A percentile compares a stretch with the other conserved stretches of the same genome.
These are phyloP conservation scores for Mirounga angustirostris DNA, from an alignment of 2,113 vertebrate species.

Conservation along the genomic window DNA sequence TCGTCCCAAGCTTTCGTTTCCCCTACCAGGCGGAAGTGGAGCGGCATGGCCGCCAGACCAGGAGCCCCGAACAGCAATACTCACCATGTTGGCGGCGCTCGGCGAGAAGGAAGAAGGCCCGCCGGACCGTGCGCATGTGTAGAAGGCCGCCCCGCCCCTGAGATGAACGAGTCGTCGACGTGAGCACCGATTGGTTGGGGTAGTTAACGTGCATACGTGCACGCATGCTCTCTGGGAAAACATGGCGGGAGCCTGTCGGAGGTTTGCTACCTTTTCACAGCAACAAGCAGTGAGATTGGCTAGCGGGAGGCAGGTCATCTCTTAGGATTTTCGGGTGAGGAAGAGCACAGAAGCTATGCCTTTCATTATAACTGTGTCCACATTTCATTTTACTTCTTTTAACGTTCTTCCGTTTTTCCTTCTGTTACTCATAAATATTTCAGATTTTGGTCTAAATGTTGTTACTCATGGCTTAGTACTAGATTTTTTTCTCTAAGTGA, in stretches of 20 bases:
- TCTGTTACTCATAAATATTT: background rate
- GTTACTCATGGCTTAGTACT: background rate
- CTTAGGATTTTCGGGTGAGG: background rate
- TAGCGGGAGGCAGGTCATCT: rapidly evolving
- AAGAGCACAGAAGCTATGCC: background rate
- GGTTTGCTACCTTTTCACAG: rapidly evolving
- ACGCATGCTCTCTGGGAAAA: background rate
- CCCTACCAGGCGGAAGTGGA: rapidly evolving
- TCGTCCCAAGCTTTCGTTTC: background rate
- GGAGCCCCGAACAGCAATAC: rapidly evolving
- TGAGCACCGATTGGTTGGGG: conserved; percentile 23
- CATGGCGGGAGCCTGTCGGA: background rate
- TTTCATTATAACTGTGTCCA: background rate
- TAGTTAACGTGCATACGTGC: background rate
- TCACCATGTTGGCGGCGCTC: conserved; percentile 77
- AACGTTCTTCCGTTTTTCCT: background rate
- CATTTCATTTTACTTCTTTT: background rate
- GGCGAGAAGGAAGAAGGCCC: conserved; percentile 60
- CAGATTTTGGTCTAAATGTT: background rate
- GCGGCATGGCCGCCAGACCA: rapidly evolving
- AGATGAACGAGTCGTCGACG: background rate
- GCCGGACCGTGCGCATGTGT: conserved; percentile 14
- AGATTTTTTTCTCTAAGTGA: background rate
- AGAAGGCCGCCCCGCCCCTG: conserved; percentile 33
- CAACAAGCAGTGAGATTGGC: rapidly evolving